Evolutionary conservation across 1,140 invertebrate species (phyloP).

Genomic region (Drosophila pallidifrons): DNA sequence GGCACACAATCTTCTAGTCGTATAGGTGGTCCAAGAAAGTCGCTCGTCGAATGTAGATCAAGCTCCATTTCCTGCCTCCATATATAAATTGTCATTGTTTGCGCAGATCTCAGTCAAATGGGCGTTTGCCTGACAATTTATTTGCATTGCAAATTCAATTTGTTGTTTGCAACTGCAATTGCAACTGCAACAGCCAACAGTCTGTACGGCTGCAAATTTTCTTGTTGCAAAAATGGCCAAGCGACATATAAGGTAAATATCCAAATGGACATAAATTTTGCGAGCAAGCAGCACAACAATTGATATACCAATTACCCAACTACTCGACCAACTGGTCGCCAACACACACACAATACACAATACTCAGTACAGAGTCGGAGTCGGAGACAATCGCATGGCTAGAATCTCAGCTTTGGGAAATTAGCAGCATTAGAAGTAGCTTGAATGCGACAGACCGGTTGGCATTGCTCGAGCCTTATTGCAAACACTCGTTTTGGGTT

Average conservation of each 20-base stretch:
- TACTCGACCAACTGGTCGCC: slow-evolving; percentile 14
- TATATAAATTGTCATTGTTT: slow-evolving; percentile 56
- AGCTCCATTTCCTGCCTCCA: slow-evolving; percentile 34
- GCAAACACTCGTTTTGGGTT: not conserved
- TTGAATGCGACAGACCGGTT: slow-evolving; percentile 37
- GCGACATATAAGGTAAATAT: slow-evolving; percentile 69
- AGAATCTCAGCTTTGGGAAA: slow-evolving; percentile 66
- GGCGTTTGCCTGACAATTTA: slow-evolving; percentile 72
- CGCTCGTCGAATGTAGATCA: slow-evolving; percentile 45
- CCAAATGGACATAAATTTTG: slow-evolving; percentile 74
- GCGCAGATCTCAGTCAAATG: slow-evolving; percentile 46
- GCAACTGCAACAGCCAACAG: slow-evolving; percentile 14
- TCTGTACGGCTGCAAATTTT: slow-evolving; percentile 21
- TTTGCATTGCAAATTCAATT: slow-evolving; percentile 76
- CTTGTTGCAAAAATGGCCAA: slow-evolving; percentile 6
- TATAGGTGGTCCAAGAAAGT: slow-evolving; percentile 25
- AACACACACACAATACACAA: too few species aligned
- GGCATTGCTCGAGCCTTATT: slow-evolving; percentile 20
- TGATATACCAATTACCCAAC: slow-evolving; percentile 79
- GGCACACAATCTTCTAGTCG: too few species aligned
- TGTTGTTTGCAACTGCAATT: slow-evolving; percentile 21
- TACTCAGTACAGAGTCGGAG: too few species aligned
- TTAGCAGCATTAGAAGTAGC: slow-evolving; percentile 76
- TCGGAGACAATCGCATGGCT: slow-evolving; percentile 42
- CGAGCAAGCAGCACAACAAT: slow-evolving; percentile 59